phyloP scores from a whole-genome alignment of 2,113 vertebrate genomes.

The Oostethus manadensis region DNA sequence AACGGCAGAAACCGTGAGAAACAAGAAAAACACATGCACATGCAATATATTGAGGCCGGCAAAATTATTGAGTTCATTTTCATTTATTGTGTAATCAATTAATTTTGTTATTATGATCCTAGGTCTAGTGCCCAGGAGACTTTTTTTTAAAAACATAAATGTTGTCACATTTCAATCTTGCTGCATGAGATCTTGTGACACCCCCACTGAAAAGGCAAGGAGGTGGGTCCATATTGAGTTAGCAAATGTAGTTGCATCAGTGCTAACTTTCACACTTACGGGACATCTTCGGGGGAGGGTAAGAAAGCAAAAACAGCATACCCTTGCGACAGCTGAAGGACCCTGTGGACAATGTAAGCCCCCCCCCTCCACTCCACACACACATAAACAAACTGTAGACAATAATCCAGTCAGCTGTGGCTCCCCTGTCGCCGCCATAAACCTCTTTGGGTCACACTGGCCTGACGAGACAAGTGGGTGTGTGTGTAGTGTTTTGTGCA shows the following conservation, averaged over 20 bases:
- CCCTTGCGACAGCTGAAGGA: constrained; percentile 63
- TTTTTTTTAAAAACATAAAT: no score
- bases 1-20: no score
- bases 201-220: no score
- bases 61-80: no score
- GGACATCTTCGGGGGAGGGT: constrained; percentile 42
- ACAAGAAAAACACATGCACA: no score
- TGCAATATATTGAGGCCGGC: no score
- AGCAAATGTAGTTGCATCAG: neutral
- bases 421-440: constrained; percentile 41
- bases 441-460: constrained; percentile 59
- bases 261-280: constrained; percentile 3
- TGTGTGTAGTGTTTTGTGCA: neutral
- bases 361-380: constrained; percentile 17
- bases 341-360: constrained; percentile 8
- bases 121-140: no score
- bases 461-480: constrained; percentile 55
- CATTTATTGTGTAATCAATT: no score
- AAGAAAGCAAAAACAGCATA: constrained; percentile 22
- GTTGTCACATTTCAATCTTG: no score
- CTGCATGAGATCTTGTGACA: no score
- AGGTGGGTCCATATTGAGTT: no score
- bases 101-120: no score
- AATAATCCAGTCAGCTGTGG: constrained; percentile 62
- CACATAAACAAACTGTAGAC: constrained; percentile 37